phyloP scores from a whole-genome alignment of 2,113 vertebrate genomes.

The Petaurus breviceps region DNA sequence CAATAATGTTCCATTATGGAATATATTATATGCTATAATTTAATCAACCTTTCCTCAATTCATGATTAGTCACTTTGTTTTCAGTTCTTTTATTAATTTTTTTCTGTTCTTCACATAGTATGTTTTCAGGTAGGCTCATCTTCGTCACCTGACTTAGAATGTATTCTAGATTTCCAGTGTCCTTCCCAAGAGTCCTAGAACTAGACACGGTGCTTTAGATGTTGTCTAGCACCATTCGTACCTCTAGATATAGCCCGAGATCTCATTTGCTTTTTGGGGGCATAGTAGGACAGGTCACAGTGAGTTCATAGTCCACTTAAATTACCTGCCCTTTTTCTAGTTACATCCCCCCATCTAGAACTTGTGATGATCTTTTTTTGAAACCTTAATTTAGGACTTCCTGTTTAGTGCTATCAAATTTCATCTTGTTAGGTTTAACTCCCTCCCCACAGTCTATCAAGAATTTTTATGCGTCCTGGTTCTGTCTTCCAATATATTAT shows the following conservation, averaged over 20 bases:
- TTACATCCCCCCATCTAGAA: neutral
- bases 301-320: neutral
- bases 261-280: neutral
- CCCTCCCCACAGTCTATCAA: neutral
- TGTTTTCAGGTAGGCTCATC: no score
- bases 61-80: no score
- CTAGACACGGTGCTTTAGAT: neutral
- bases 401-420: neutral
- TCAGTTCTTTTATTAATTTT: neutral
- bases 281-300: no score
- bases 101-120: neutral
- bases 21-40: neutral
- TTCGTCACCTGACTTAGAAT: no score
- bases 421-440: neutral
- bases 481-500: neutral
- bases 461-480: neutral
- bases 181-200: neutral
- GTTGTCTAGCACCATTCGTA: neutral
- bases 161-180: no score
- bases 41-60: neutral
- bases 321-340: neutral
- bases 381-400: neutral
- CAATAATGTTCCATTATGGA: neutral
- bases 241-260: neutral
- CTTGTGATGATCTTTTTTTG: neutral